These are phyloP conservation scores for Gallinago solitaria DNA, from an alignment of 2,797 vertebrate species.

Conservation along the genomic window DNA sequence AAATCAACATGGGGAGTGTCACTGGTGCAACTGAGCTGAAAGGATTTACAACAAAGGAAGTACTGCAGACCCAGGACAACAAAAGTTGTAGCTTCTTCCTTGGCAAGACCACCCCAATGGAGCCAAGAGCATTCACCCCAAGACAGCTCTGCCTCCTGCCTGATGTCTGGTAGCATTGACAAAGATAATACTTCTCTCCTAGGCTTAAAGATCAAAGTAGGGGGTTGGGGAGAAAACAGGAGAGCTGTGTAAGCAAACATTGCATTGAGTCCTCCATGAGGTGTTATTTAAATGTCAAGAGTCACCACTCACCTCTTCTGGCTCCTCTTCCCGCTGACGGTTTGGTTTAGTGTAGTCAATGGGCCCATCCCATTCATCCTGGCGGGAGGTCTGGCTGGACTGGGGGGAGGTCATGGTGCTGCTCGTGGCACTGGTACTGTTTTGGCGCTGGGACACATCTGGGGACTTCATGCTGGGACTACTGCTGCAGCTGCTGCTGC, in stretches of 20 bases:
- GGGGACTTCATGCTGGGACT: constrained; percentile 90
- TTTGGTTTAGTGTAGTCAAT: constrained; percentile 98
- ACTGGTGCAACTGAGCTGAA: neutral
- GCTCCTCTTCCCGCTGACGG: constrained; percentile 92
- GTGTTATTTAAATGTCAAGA: neutral
- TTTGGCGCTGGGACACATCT: constrained; percentile 88
- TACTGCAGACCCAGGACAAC: neutral
- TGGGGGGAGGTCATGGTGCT: constrained; percentile 91
- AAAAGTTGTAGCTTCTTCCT: neutral
- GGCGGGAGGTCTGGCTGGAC: constrained; percentile 88
- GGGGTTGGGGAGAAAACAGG: rapidly evolving
- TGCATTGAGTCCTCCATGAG: neutral
- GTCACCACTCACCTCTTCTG: constrained; percentile 86
- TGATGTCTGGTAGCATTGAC: neutral
- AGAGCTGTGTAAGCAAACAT: neutral
- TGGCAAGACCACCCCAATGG: neutral
- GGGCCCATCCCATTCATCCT: constrained; percentile 96
- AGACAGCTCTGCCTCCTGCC: neutral
- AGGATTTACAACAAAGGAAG: neutral
- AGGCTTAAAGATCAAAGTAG: neutral
- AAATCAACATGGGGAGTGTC: neutral
- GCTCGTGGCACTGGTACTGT: constrained; percentile 87
- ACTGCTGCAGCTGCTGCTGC: constrained; percentile 86
- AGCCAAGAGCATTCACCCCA: neutral
- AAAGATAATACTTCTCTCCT: neutral